Conservation (phyloP, 2,888 invertebrate species). For the Cheilosia grossa region DNA sequence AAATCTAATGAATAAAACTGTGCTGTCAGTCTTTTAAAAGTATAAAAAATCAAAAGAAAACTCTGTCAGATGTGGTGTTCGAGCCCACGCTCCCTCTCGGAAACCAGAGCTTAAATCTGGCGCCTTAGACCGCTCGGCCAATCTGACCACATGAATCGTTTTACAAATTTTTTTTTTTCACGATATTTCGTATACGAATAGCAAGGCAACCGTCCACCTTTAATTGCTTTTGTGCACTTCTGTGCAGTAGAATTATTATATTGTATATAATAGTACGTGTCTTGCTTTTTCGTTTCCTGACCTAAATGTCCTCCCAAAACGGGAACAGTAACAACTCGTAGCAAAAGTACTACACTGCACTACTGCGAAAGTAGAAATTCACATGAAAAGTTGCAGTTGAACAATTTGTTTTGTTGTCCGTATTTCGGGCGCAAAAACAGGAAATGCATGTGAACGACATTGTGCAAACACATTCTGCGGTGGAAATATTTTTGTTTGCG, state of each 20-base stretch:
- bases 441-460: slow-evolving; percentile 62
- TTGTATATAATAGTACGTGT: too few species aligned
- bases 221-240: too few species aligned
- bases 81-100: slow-evolving; percentile 92
- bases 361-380: slow-evolving; percentile 4
- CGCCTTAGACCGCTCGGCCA: slow-evolving; percentile 93
- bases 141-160: slow-evolving; percentile 85
- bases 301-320: slow-evolving; percentile 32
- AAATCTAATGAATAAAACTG: too few species aligned
- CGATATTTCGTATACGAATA: not conserved
- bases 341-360: not conserved
- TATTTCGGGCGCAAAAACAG: slow-evolving; percentile 54
- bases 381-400: slow-evolving; percentile 17
- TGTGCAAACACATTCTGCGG: slow-evolving; percentile 53
- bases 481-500: slow-evolving; percentile 49
- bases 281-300: slow-evolving; percentile 19
- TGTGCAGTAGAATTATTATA: too few species aligned
- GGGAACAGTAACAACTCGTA: slow-evolving; percentile 16
- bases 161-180: not conserved
- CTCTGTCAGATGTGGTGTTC: slow-evolving; percentile 90
- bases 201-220: not conserved
- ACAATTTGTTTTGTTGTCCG: slow-evolving; percentile 42
- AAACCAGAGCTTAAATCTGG: slow-evolving; percentile 93
- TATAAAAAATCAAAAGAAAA: not conserved
- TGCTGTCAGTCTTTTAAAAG: too few species aligned